Evolutionary conservation across 2,888 invertebrate genomes (phyloP), one percentile per base, ranked within the genome.

Genomic region (Celastrina argiolus): DNA sequence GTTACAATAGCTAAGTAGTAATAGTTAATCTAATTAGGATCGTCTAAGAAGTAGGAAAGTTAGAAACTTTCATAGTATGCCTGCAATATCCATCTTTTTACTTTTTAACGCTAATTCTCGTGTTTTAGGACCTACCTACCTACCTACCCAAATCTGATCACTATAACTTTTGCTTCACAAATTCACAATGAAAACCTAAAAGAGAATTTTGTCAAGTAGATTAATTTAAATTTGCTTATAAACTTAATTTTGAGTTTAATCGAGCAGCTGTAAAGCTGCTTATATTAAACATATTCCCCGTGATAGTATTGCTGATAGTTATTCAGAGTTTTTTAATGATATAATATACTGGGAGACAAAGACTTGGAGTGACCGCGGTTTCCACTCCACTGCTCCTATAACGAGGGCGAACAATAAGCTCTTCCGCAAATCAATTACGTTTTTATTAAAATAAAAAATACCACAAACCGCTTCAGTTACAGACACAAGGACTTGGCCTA

Each of bases 391-490:
- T 74, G 74, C 69, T 39, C 22, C 63, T 69, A 67, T 69, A 69
- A 68, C 70, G 72, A 74, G 78, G 82, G 80, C 79, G 79, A 82
- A 83, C 77, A 80, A 78, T 80, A 81, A 80, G 77, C 74, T 78
- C 72, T 86, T 87, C 88, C 88, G 85, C 79, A 76, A 81, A 80
- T 78, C 87, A 87, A 87, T 88, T 88, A 87, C 74, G 78, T 83
- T 89, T 87, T 87, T 74, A 72, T 88, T 86, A 83, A 72, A 71
- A 74, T 76, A 78, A 78, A 81, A 82, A 81, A 77, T 76, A 74
- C 73, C 74, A 76, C 85, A 84, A 86, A 85, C 86, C 34, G 28
- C 42, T 66, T 66, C 45, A 59, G 59, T 65, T 41, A 58, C 36
- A 65, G 18, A 42, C 14, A 28, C 66, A 66, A 66, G 66, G 66